Conservation (phyloP, 2,888 invertebrate species). For the Drosophila melanosoma region DNA sequence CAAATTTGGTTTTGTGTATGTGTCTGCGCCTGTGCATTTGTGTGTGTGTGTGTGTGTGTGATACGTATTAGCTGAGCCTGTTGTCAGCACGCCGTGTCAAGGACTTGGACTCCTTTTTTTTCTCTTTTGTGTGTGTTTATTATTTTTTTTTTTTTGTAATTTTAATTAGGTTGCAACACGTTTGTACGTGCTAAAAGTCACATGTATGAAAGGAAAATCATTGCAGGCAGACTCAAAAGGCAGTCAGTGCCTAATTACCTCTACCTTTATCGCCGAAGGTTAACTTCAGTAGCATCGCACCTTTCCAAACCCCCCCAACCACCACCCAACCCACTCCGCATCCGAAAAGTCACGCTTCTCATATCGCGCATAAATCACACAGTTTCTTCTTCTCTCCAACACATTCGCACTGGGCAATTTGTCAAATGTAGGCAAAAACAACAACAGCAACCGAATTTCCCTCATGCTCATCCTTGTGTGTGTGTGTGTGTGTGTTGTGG, state of each 20-base stretch:
- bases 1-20: conserved; percentile 69
- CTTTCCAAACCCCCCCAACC: neutral
- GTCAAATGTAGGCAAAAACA: conserved; percentile 58
- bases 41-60: conserved; percentile 1
- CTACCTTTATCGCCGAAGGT: conserved; percentile 50
- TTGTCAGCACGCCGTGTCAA: conserved; percentile 67
- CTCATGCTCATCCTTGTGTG: neutral
- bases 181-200: conserved; percentile 69
- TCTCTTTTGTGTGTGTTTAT: neutral
- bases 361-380: conserved; percentile 53
- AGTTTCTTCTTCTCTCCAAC: conserved; percentile 16
- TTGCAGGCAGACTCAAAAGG: conserved; percentile 23
- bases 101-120: conserved; percentile 66
- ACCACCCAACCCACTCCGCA: too few species aligned
- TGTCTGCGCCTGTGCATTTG: neutral
- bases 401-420: conserved; percentile 68
- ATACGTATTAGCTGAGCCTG: conserved; percentile 44
- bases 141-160: conserved; percentile 36
- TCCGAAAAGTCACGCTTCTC: conserved; percentile 18
- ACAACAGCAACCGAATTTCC: neutral
- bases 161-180: conserved; percentile 81
- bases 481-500: neutral
- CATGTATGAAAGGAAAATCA: conserved; percentile 28
- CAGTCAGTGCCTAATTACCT: conserved; percentile 64
- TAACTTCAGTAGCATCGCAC: neutral